phyloP scores from a whole-genome alignment of 2,797 vertebrate genomes.

The Gorsachius magnificus region DNA sequence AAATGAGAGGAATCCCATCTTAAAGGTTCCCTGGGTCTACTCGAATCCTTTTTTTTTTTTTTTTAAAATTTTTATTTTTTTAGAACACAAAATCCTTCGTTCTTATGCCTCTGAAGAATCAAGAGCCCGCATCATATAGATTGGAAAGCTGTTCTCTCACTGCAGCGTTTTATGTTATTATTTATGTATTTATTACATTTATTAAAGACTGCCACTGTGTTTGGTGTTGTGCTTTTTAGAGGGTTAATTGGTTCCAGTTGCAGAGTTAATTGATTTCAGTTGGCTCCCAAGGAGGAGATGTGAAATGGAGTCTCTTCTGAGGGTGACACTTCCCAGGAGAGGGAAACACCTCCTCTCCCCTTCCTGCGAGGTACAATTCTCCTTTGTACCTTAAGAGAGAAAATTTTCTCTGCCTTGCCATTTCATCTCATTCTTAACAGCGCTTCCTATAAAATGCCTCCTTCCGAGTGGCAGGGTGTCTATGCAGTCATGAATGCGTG shows the following conservation, averaged over 20 bases:
- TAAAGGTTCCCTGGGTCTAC: background rate
- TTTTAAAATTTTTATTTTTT: background rate
- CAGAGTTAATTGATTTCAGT: slow-evolving; percentile 35
- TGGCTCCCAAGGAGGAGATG: slow-evolving; percentile 37
- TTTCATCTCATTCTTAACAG: background rate
- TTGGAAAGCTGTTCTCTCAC: background rate
- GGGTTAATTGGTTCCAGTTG: slow-evolving; percentile 35
- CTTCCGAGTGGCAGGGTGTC: background rate
- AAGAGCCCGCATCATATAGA: fast-evolving
- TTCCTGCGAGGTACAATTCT: background rate
- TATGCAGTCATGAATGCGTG: background rate
- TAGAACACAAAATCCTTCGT: background rate
- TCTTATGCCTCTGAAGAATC: fast-evolving
- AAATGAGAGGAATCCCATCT: background rate
- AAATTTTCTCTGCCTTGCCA: background rate
- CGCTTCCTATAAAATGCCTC: background rate
- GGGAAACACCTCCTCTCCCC: background rate
- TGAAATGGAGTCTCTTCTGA: background rate
- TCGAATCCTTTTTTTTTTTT: background rate
- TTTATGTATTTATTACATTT: background rate
- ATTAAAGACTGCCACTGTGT: background rate
- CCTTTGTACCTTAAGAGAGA: background rate
- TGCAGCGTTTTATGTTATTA: background rate
- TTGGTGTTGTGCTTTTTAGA: background rate
- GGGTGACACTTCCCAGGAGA: background rate